A percentile compares a stretch with the other conserved stretches of the same genome.
These are phyloP conservation scores for Mylabris phalerata DNA, from an alignment of 1,140 invertebrate genomes.

Conservation along the genomic window DNA sequence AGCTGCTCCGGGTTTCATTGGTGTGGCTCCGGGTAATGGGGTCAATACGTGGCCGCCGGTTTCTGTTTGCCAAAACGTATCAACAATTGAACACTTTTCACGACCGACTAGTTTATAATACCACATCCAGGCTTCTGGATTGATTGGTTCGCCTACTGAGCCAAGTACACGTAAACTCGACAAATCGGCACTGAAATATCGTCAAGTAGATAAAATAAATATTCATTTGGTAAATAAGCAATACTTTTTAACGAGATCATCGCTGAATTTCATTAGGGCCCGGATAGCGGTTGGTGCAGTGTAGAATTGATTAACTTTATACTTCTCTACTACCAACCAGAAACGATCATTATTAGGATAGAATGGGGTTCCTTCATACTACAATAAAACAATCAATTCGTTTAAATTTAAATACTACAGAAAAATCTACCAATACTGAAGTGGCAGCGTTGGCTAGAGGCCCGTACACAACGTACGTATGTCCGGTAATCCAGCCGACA, in stretches of 20 bases:
- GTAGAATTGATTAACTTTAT: slow-evolving; percentile 94
- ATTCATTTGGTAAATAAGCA: not conserved
- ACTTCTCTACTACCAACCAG: slow-evolving; percentile 90
- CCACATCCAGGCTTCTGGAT: slow-evolving; percentile 97
- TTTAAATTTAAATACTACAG: not conserved
- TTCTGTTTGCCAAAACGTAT: slow-evolving; percentile 99
- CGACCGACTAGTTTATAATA: slow-evolving; percentile 84
- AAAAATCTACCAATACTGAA: slow-evolving; percentile 69
- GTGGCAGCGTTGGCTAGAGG: slow-evolving; percentile 91
- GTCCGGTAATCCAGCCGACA: slow-evolving; percentile 97
- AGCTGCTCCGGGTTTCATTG: slow-evolving; percentile 94
- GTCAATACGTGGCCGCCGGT: slow-evolving; percentile 94
- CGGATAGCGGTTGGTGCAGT: slow-evolving; percentile 97
- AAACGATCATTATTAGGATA: slow-evolving; percentile 83
- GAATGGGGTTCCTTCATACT: slow-evolving; percentile 97
- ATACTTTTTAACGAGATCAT: slow-evolving; percentile 60
- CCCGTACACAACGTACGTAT: slow-evolving; percentile 93
- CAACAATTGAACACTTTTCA: slow-evolving; percentile 80
- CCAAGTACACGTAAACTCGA: slow-evolving; percentile 75
- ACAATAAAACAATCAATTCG: slow-evolving; percentile 31
- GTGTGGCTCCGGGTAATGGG: slow-evolving; percentile 87
- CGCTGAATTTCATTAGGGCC: slow-evolving; percentile 90
- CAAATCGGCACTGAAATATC: slow-evolving; percentile 48
- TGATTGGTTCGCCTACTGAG: slow-evolving; percentile 96
- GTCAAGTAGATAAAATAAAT: slow-evolving; percentile 2